A percentile compares a stretch with the other conserved stretches of the same genome.
Conservation (phyloP, 2,888 invertebrate genomes). For the Drosophila neotestacea region DNA sequence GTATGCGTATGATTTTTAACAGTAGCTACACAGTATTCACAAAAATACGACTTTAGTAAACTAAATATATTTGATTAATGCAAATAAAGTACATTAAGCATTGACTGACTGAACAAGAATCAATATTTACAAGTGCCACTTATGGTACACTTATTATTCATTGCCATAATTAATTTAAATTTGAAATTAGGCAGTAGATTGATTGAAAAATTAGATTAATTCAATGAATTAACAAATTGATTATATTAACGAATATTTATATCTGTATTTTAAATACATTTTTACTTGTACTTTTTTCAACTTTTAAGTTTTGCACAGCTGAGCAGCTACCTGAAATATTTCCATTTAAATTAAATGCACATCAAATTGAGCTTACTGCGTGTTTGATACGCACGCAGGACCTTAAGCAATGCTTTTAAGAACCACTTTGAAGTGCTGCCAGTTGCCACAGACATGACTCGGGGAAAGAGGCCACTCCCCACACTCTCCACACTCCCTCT, state of each 20-base stretch:
- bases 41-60: neutral
- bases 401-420: conserved; percentile 22
- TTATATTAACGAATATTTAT: too few species aligned
- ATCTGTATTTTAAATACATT: neutral
- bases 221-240: neutral
- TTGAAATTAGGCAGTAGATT: neutral
- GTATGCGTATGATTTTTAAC: neutral
- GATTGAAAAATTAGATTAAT: neutral
- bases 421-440: conserved; percentile 43
- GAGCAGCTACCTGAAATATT: conserved; percentile 20
- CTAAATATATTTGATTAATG: neutral
- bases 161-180: neutral
- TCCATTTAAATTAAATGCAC: conserved; percentile 53
- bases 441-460: conserved; percentile 1
- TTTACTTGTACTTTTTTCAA: neutral
- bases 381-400: conserved; percentile 33
- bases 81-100: neutral
- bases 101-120: neutral
- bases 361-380: conserved; percentile 35
- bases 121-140: neutral
- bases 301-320: neutral
- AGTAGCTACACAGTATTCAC: neutral
- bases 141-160: neutral
- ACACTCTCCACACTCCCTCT: neutral
- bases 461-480: neutral